Evolutionary conservation across 2,113 vertebrate genomes (phyloP).

Genomic region (Boleophthalmus pectinirostris): DNA sequence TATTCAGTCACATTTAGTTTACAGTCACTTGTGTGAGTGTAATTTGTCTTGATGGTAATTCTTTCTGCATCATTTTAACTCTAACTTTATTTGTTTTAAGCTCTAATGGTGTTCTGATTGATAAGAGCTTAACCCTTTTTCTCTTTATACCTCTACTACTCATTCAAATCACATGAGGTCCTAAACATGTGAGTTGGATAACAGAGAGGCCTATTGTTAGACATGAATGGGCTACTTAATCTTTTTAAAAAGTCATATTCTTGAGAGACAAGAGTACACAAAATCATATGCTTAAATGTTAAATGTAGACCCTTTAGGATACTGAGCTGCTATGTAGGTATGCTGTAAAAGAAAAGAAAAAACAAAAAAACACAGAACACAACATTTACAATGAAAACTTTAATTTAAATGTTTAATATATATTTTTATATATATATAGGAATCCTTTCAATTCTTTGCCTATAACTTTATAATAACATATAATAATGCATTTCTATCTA

Average conservation of each 20-base stretch:
- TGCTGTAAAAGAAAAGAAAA: neutral
- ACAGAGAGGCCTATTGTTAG: constrained; percentile 7
- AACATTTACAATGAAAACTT: constrained; percentile 71
- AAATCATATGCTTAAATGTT: neutral
- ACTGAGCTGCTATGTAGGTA: neutral
- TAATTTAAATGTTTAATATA: constrained; percentile 72
- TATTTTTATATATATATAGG: constrained; percentile 61
- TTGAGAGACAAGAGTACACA: neutral
- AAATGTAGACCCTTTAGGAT: neutral
- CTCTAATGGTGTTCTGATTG: neutral
- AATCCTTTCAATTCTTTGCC: constrained; percentile 49
- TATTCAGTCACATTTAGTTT: neutral
- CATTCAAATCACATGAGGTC: constrained; percentile 22
- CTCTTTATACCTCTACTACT: neutral
- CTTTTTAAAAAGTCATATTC: constrained; percentile 21
- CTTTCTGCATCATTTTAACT: neutral
- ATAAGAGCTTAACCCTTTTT: neutral
- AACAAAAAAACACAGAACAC: constrained; percentile 13
- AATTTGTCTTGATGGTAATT: neutral
- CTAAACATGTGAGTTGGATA: constrained; percentile 46
- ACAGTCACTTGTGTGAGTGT: neutral
- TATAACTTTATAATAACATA: constrained; percentile 40
- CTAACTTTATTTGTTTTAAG: neutral
- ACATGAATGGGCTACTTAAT: constrained; percentile 35
- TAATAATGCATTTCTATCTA: constrained; percentile 59